A percentile compares a stretch with the other conserved stretches of the same genome.
These are phyloP conservation scores for Toxotes chatareus DNA, from an alignment of 2,113 vertebrate genomes.

Conservation along the genomic window DNA sequence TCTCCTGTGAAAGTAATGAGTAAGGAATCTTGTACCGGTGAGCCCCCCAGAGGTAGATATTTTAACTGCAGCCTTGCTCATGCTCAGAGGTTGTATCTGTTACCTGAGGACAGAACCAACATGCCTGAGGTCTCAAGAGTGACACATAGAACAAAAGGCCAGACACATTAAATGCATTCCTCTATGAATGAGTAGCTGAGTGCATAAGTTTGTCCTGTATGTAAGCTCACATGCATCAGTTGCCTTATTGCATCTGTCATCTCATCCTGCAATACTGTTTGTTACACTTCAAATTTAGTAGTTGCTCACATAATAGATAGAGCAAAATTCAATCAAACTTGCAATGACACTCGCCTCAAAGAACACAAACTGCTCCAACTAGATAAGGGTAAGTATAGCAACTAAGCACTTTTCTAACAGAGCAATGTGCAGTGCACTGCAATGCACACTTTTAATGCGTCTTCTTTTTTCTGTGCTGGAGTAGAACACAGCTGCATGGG, in stretches of 20 bases:
- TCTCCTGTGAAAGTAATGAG: not conserved
- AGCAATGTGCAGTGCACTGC: not conserved
- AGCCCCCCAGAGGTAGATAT: slow-evolving; percentile 67
- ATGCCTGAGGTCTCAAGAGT: slow-evolving; percentile 26
- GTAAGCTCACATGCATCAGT: not conserved
- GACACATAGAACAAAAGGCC: slow-evolving; percentile 17
- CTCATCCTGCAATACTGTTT: not conserved
- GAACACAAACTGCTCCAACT: not conserved
- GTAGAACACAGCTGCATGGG: slow-evolving; percentile 16
- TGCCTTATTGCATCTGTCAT: not conserved
- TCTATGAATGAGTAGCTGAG: not conserved
- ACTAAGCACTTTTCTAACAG: not conserved
- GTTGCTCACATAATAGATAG: too few species aligned
- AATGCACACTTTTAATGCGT: not conserved
- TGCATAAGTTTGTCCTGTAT: not conserved
- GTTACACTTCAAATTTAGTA: not conserved
- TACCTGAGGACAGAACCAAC: slow-evolving; percentile 26
- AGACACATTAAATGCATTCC: slow-evolving; percentile 31
- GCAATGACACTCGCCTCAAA: not conserved
- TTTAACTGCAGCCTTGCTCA: slow-evolving; percentile 38
- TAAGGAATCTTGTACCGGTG: slow-evolving; percentile 47
- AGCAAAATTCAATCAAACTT: not conserved
- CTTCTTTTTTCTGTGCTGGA: not conserved
- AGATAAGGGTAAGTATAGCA: not conserved
- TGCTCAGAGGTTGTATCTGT: slow-evolving; percentile 16